phyloP scores from a whole-genome alignment of 1,140 invertebrate genomes.

The Brachionus paranguensis region DNA sequence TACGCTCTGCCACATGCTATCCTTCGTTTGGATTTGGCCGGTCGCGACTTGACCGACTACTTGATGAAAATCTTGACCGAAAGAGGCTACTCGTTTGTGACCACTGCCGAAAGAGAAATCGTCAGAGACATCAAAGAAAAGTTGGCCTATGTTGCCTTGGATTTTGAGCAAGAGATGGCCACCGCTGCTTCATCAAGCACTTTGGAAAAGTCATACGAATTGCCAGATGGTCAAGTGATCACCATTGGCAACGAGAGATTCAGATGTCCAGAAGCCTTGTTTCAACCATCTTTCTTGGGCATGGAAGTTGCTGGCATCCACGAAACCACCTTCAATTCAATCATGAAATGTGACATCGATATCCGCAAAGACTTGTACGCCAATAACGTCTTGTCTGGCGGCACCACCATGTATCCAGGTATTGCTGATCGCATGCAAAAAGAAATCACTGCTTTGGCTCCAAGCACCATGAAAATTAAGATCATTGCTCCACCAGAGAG shows the following conservation, averaged over 20 bases:
- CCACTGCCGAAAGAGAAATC: conserved; percentile 56
- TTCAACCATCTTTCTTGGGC: conserved; percentile 86
- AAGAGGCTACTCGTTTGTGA: conserved; percentile 91
- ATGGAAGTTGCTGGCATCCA: conserved; percentile 91
- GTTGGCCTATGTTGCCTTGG: conserved; percentile 81
- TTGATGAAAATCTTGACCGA: conserved; percentile 89
- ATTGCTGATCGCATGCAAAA: conserved; percentile 72
- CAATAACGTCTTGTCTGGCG: conserved; percentile 86
- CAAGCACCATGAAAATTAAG: conserved; percentile 73
- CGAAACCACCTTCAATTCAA: conserved; percentile 90
- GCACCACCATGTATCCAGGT: conserved; percentile 93
- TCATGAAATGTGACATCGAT: conserved; percentile 66
- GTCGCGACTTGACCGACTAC: conserved; percentile 79
- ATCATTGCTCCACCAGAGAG: conserved; percentile 80
- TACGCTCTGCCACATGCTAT: conserved; percentile 72
- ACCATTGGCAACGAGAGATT: conserved; percentile 51
- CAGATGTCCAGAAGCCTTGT: conserved; percentile 83
- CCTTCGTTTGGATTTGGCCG: conserved; percentile 76
- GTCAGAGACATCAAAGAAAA: conserved; percentile 65
- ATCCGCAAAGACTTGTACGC: conserved; percentile 85
- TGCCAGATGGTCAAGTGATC: conserved; percentile 56
- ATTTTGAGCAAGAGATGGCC: conserved; percentile 78
- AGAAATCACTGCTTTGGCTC: conserved; percentile 70
- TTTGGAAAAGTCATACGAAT: conserved; percentile 54
- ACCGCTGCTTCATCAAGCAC: conserved; percentile 65